A percentile compares a stretch with the other conserved stretches of the same genome.
phyloP scores from a whole-genome alignment of 2,888 invertebrate genomes.

The Hyposoter dolosus region DNA sequence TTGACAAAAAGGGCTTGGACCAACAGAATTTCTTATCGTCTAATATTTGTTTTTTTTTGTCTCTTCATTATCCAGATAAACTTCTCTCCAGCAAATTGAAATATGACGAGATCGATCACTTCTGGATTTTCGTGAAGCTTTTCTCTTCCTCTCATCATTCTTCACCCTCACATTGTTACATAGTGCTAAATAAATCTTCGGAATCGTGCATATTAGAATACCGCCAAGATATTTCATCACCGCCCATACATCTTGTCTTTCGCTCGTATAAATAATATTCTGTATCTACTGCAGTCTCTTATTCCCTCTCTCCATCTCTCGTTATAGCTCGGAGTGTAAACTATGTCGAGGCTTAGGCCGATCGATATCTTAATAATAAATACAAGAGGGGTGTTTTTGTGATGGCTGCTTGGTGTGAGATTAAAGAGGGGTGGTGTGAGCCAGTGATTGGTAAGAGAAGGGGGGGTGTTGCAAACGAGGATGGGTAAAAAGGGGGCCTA shows the following conservation, averaged over 20 bases:
- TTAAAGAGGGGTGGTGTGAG: slow-evolving; percentile 79
- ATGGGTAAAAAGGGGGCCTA: slow-evolving; percentile 51
- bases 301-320: slow-evolving; percentile 14
- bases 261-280: slow-evolving; percentile 39
- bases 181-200: slow-evolving; percentile 5
- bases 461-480: slow-evolving; percentile 60
- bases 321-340: slow-evolving; percentile 52
- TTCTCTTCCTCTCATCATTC: slow-evolving; percentile 7
- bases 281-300: slow-evolving; percentile 7
- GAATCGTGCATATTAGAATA: slow-evolving; percentile 26
- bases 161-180: background rate
- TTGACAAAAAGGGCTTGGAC: background rate
- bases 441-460: slow-evolving; percentile 76
- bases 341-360: slow-evolving; percentile 77
- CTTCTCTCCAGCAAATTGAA: background rate
- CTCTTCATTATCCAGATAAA: slow-evolving; percentile 1
- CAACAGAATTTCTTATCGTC: background rate
- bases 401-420: slow-evolving; percentile 83
- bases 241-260: slow-evolving; percentile 26
- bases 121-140: background rate
- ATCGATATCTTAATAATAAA: slow-evolving; percentile 85
- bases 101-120: background rate
- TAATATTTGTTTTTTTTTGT: background rate
- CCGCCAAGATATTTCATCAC: slow-evolving; percentile 27
- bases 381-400: slow-evolving; percentile 82